Conservation (phyloP, 2,888 invertebrate species). For the Andrena chrysosceles region DNA sequence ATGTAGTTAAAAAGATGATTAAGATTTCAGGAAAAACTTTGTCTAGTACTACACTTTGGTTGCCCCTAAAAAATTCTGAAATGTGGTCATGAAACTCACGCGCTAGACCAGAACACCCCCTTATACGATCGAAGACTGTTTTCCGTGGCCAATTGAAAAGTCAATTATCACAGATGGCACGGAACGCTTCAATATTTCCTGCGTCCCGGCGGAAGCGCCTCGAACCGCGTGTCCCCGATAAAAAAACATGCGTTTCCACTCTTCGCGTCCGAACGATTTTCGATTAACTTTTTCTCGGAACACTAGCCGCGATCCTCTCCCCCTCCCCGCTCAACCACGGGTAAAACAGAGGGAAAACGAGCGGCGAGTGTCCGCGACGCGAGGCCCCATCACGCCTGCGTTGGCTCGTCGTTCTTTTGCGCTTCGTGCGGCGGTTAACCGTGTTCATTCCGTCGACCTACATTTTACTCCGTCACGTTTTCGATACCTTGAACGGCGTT, state of each 20-base stretch:
- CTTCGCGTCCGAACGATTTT: constrained; percentile 16
- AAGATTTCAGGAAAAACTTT: too few species aligned
- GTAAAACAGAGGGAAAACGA: background rate
- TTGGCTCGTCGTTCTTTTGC: constrained; percentile 18
- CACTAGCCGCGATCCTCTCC: background rate
- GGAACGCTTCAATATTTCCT: constrained; percentile 9
- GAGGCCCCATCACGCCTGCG: constrained; percentile 1
- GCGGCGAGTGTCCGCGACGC: background rate
- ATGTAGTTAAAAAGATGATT: too few species aligned
- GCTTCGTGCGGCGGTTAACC: constrained; percentile 16
- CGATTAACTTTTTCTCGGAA: constrained; percentile 14
- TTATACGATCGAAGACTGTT: background rate
- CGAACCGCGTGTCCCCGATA: background rate
- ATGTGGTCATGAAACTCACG: too few species aligned
- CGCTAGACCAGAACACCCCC: too few species aligned
- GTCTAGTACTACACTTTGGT: too few species aligned
- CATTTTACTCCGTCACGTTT: constrained; percentile 14
- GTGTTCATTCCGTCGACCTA: constrained; percentile 24
- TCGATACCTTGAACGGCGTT: constrained; percentile 10
- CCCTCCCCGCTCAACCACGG: background rate
- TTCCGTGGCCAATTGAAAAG: constrained; percentile 24
- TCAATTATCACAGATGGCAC: constrained; percentile 9
- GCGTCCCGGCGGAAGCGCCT: constrained; percentile 2
- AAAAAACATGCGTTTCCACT: constrained; percentile 11
- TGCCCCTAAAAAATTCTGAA: too few species aligned